Conservation (phyloP, 2,797 vertebrate genomes). For the Squalus acanthias region DNA sequence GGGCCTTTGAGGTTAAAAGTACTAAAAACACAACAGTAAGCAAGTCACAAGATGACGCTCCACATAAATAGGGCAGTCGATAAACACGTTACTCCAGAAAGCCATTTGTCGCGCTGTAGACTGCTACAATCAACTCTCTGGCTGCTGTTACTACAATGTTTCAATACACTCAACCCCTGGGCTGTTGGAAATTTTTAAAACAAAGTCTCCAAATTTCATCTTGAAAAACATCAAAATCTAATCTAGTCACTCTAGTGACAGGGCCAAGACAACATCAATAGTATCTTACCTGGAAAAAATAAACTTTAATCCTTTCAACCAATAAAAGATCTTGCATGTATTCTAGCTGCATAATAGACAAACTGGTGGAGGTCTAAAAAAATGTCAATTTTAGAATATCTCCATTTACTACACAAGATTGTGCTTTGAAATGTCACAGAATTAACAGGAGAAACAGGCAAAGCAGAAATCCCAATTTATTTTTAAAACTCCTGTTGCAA, state of each 20-base stretch:
- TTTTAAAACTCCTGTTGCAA: background rate
- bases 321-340: background rate
- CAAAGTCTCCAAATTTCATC: background rate
- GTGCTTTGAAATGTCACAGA: background rate
- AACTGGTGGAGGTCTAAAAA: background rate
- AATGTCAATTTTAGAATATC: background rate
- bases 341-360: background rate
- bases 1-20: background rate
- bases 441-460: background rate
- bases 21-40: background rate
- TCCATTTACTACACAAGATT: too few relatives aligned
- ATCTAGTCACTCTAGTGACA: background rate
- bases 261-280: background rate
- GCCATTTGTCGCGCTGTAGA: background rate
- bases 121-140: background rate
- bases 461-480: background rate
- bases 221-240: background rate
- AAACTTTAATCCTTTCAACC: background rate
- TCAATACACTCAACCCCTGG: background rate
- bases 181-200: background rate
- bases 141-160: background rate
- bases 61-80: background rate
- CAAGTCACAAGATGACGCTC: background rate
- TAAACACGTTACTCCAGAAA: background rate
- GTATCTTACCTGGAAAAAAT: background rate